Conservation (phyloP, 1,140 invertebrate species). For the Nixonia krombeini region DNA sequence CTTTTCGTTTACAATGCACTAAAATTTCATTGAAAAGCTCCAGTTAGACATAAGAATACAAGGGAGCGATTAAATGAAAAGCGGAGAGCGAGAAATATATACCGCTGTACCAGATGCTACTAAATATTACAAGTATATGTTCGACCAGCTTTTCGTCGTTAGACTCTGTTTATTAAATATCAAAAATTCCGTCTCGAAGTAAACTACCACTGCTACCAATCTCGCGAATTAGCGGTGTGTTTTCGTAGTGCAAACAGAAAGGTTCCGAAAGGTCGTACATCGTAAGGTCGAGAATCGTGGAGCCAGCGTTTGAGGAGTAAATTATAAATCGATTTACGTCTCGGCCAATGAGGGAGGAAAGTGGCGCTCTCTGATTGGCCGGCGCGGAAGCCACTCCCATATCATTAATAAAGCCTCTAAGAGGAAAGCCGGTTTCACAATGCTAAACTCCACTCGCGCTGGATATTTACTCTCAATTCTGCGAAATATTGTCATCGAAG, state of each 20-base stretch:
- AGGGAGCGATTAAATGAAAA: too few relatives aligned
- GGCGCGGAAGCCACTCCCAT: constrained; percentile 62
- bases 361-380: constrained; percentile 64
- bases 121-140: too few relatives aligned
- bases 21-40: too few relatives aligned
- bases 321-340: constrained; percentile 69
- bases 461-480: too few relatives aligned
- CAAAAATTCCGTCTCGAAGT: constrained; percentile 20
- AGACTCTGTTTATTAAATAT: constrained; percentile 13
- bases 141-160: too few relatives aligned
- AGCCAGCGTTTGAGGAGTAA: constrained; percentile 50
- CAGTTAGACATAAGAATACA: too few relatives aligned
- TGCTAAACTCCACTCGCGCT: constrained; percentile 16
- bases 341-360: constrained; percentile 65
- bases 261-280: constrained; percentile 49
- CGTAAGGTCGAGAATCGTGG: constrained; percentile 56
- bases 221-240: constrained; percentile 63
- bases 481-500: too few relatives aligned
- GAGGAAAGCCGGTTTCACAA: constrained; percentile 55
- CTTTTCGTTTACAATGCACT: too few relatives aligned
- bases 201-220: constrained; percentile 37
- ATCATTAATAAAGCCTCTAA: constrained; percentile 56
- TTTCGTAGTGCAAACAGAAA: constrained; percentile 37
- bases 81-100: too few relatives aligned
- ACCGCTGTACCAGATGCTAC: too few relatives aligned